Evolutionary conservation across 37 sponge, comb jelly and placozoan genomes (phyloP), one percentile per base, ranked within the genome.

Genomic region (Eunapius fragilis): DNA sequence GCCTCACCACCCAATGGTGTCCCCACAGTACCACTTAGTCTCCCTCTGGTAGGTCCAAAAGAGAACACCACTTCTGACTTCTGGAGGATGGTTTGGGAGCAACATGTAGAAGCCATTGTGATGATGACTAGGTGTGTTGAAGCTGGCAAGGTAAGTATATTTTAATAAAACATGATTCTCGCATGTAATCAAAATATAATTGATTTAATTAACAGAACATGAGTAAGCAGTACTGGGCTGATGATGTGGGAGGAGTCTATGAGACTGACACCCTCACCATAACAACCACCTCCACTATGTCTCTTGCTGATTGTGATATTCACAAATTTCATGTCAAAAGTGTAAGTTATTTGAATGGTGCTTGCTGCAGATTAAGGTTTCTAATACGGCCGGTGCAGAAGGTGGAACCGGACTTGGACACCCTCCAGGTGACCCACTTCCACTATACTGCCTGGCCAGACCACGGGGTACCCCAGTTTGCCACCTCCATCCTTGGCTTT

Each of bases 151-250:
- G 90, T 84, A 75, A 41, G 79, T 50, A 25, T 80, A 25, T 7
- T 48, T 17, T 34, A 2, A 50, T 9, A 9, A 11, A 1, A 11
- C 17, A 58, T 41, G 6, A 3, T 41, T 41, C 6, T 9, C 6
- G 6, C 41, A 41, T 41, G 41, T 41, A 0, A 17, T 58, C 6
- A 58, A 1, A 22, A 73, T 23, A 17, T 26, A 36, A 10, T 6
- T 58, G 3, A 41, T 82, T 3, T 36, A 31, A 13, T 58, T 11
- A 79, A 49, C 31, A 90, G 90, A 85, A 83, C 31, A 95, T 92
- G 70, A 95, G 97, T 88, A 90, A 95, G 87, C 91, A 86, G 85
- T 97, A 97, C 77, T 97, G 97, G 97, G 93, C 91, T 14, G 93
- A 97, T 2, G 87, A 90, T 35, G 87, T 84, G 79, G 88, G 85